Base-by-base conservation (phyloP, 2,888 invertebrate species). In the Ypsolopha scabrella region DNA sequence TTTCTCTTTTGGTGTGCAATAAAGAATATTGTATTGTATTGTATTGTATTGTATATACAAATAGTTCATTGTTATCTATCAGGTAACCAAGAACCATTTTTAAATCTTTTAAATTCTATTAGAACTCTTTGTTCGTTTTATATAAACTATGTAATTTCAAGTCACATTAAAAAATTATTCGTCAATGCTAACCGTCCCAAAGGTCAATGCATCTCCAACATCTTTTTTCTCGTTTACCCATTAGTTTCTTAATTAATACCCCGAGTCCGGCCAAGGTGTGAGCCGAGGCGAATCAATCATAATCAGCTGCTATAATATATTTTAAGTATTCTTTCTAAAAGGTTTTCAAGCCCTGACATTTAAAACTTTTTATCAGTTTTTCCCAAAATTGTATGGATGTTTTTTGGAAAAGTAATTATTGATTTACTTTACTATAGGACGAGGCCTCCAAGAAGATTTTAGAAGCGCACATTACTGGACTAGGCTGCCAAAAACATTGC, bases 191-290 rank as follows among this genome's bases (percentile, higher is more conserved):
- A 63, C 79, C 52, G 52, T 76, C 67, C 73, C 52, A 54, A 60
- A 70, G 77, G 69, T 75, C 72, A 67, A 64, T 68, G 65, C 67
- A 70, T 66, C 67, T 67, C 66, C 60, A 52, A 55, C 53, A 54
- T 60, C 64, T 65, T 65, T 67, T 76, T 72, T 72, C 69, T 68
- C 71, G 70, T 71, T 70, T 70, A 59, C 66, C 79, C 80, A 81
- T 82, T 81, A 81, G 79, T 80, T 81, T 75, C 74, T 79, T 81
- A 83, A 82, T 83, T 82, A 81, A 82, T 80, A 82, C 70, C 72
- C 70, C 69, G 61, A 59, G 67, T 55, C 62, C 51, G 9, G 47
- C 37, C 67, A 60, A 65, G 70, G 72, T 64, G 64, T 59, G 60
- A 63, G 64, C 59, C 60, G 63, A 56, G 61, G 59, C 64, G 72